Evolutionary conservation across 2,888 invertebrate species (phyloP).

Genomic region (Ernsta delagoae): DNA sequence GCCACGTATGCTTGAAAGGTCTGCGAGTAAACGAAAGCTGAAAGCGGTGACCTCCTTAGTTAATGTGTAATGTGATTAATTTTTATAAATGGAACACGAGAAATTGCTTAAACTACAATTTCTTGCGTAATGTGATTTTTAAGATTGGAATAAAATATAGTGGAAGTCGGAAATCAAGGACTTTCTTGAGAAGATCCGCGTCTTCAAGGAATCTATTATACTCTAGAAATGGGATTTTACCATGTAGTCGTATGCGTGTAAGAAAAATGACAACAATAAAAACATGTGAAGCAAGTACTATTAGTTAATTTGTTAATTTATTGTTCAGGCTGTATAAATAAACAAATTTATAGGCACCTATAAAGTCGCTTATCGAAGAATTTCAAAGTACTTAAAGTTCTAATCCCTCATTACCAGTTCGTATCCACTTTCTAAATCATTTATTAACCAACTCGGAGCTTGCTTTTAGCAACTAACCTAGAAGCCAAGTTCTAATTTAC

Average conservation of each 20-base stretch:
- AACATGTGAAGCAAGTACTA: too few relatives aligned
- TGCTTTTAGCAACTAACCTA: constrained; percentile 14
- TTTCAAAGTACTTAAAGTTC: not conserved
- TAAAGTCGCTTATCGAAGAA: not conserved
- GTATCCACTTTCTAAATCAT: constrained; percentile 11
- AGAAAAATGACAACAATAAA: too few relatives aligned
- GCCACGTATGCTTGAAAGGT: constrained; percentile 25
- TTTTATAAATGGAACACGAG: constrained; percentile 21
- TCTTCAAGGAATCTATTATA: too few relatives aligned
- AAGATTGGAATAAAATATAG: too few relatives aligned
- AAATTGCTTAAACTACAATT: constrained; percentile 2
- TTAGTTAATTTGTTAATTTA: too few relatives aligned
- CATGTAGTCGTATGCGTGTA: too few relatives aligned
- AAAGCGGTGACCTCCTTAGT: constrained; percentile 30
- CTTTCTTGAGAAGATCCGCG: too few relatives aligned
- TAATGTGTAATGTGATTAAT: constrained; percentile 26
- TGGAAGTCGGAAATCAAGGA: too few relatives aligned
- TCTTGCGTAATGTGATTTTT: too few relatives aligned
- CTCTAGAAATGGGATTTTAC: too few relatives aligned
- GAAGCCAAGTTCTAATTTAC: constrained; percentile 18
- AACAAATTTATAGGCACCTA: too few relatives aligned
- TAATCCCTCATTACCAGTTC: constrained; percentile 1
- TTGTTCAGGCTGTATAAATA: too few relatives aligned
- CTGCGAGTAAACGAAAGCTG: constrained; percentile 22
- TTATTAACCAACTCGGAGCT: constrained; percentile 1